Base-by-base conservation (phyloP, 2,797 vertebrate species). In the Mus spretus region DNA sequence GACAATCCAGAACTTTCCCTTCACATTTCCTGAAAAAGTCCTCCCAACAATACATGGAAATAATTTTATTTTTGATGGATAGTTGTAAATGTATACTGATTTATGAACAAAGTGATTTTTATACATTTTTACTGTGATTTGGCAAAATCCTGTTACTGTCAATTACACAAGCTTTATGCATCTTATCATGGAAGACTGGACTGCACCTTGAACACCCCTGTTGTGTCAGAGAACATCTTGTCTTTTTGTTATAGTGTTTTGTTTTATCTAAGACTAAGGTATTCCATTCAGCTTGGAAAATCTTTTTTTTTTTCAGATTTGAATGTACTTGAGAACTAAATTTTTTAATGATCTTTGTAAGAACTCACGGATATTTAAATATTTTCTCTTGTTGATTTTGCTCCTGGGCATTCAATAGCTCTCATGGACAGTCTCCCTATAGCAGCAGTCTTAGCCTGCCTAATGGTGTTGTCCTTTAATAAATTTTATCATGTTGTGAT, bases 71-170 rank as follows among this genome's bases (percentile, higher is more conserved):
- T 90, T 90, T 91, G 61, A 61, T 65, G 13, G 31, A 72, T 40
- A 89, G 53, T 75, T 96, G 67, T 20, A 75, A 93, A 89, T 57
- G 2, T 59, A 67, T 93, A 89, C 8, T 34, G 80, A 95, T 90
- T 92, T 47, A 11, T 72, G 78, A 75, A 67, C 63, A 93, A 89
- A 93, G 8, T 2, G 70, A 0, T 55, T 93, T 90, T 77, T 67
- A 78, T 78, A 3, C 81, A 91, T 75, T 7, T 24, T 47, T 47
- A 47, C 15, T 78, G 1, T n/a, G 61, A 79, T 70, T 85, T 67
- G 20, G 12, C 34, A 59, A 85, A 53, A 1, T 50, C 78, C 55
- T 19, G 61, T 80, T 92, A 61, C 3, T 78, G 17, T 79, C 50
- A 28, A 3, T 67, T 65, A 79, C 47, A 61, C 6, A 75, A 50